Percentiles rank a stretch among this genome's conserved stretches.
These are phyloP conservation scores for Microcebus griseorufus DNA, from an alignment of 2,113 vertebrate genomes.

Conservation along the genomic window DNA sequence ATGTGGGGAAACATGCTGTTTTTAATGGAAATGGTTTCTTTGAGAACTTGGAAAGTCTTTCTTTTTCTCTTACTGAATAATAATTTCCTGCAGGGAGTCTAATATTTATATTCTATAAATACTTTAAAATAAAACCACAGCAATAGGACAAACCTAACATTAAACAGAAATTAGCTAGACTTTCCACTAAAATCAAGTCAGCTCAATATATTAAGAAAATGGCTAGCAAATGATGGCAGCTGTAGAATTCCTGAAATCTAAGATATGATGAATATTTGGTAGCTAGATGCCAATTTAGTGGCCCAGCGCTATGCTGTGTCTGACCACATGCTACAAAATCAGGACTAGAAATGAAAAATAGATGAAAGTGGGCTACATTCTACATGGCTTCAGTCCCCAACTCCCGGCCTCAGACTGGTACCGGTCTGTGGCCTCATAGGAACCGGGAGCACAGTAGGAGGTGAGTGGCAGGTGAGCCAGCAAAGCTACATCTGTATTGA, in stretches of 20 bases:
- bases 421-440: too few relatives aligned
- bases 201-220: slow-evolving; percentile 78
- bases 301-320: slow-evolving; percentile 35
- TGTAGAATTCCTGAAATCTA: slow-evolving; percentile 71
- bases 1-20: slow-evolving; percentile 68
- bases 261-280: slow-evolving; percentile 72
- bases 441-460: too few relatives aligned
- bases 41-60: slow-evolving; percentile 67
- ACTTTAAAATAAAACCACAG: slow-evolving; percentile 76
- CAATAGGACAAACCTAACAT: slow-evolving; percentile 68
- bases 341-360: slow-evolving; percentile 55
- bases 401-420: too few relatives aligned
- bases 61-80: slow-evolving; percentile 73
- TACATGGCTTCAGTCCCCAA: not conserved
- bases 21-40: slow-evolving; percentile 67
- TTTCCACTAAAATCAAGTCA: slow-evolving; percentile 78
- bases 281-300: slow-evolving; percentile 61
- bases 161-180: slow-evolving; percentile 72
- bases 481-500: too few relatives aligned
- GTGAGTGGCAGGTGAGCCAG: too few relatives aligned
- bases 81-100: slow-evolving; percentile 71
- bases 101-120: slow-evolving; percentile 79
- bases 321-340: slow-evolving; percentile 56
- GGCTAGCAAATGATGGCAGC: slow-evolving; percentile 67
- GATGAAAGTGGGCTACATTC: slow-evolving; percentile 16